phyloP scores from a whole-genome alignment of 2,113 vertebrate genomes.

The Pomatostomus ruficeps region DNA sequence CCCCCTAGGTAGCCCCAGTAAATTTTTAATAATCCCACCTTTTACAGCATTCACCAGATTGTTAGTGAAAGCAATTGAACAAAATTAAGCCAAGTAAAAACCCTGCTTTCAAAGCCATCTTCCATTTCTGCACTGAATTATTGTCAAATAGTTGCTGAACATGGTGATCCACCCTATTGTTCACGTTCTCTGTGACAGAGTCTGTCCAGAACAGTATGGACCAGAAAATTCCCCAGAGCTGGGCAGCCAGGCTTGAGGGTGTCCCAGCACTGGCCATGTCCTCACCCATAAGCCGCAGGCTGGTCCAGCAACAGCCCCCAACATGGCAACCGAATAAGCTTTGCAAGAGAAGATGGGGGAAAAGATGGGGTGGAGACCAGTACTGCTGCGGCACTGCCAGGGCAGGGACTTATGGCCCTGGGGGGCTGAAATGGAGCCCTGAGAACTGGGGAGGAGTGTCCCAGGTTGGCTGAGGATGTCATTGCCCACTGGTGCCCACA shows the following conservation, averaged over 20 bases:
- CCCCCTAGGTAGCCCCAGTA: not conserved
- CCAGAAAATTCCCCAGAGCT: not conserved
- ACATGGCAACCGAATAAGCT: accelerated
- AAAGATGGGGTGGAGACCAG: not conserved
- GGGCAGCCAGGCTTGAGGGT: not conserved
- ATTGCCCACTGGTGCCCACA: not conserved
- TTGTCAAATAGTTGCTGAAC: not conserved
- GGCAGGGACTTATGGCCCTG: not conserved
- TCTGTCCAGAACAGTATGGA: not conserved
- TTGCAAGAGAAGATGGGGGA: accelerated
- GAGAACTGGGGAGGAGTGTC: accelerated
- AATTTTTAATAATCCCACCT: not conserved
- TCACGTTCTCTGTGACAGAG: not conserved
- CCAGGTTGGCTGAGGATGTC: not conserved
- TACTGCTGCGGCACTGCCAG: accelerated
- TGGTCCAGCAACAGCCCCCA: not conserved
- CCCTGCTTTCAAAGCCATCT: not conserved
- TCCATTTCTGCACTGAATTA: not conserved
- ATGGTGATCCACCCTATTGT: not conserved
- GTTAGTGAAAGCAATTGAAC: not conserved
- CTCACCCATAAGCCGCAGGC: not conserved
- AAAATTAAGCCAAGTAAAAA: not conserved
- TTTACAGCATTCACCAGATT: not conserved
- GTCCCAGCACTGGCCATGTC: not conserved
- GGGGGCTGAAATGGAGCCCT: not conserved